A percentile compares a stretch with the other conserved stretches of the same genome.
These are phyloP conservation scores for Labeo rohita DNA, from an alignment of 2,113 vertebrate genomes.

Conservation along the genomic window DNA sequence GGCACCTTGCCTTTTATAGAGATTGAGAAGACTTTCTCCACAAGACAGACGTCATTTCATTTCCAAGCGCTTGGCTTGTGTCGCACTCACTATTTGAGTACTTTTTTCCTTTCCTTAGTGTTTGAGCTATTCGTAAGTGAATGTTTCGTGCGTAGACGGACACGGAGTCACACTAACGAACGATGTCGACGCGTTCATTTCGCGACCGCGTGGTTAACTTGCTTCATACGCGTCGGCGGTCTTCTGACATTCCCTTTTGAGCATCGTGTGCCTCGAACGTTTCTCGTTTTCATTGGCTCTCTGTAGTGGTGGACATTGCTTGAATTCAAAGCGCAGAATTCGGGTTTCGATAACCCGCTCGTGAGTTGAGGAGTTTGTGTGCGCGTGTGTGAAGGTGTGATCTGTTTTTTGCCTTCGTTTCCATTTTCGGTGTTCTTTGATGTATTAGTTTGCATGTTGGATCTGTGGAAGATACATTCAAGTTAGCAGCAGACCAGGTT, in stretches of 20 bases:
- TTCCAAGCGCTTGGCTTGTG: slow-evolving; percentile 49
- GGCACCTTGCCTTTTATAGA: slow-evolving; percentile 58
- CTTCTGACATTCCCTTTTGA: slow-evolving; percentile 45
- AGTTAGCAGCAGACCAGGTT: slow-evolving; percentile 62
- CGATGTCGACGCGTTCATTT: slow-evolving; percentile 59
- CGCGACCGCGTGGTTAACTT: slow-evolving; percentile 43
- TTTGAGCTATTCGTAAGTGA: slow-evolving; percentile 39
- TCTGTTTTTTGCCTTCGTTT: slow-evolving; percentile 36
- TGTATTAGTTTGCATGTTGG: slow-evolving; percentile 68
- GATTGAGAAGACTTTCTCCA: slow-evolving; percentile 52
- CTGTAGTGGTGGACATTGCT: slow-evolving; percentile 76
- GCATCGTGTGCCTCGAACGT: slow-evolving; percentile 57
- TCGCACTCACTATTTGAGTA: slow-evolving; percentile 44
- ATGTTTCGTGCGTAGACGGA: slow-evolving; percentile 61
- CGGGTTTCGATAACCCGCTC: slow-evolving; percentile 52
- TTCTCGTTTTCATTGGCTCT: slow-evolving; percentile 63
- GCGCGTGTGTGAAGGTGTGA: slow-evolving; percentile 50
- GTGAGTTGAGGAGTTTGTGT: slow-evolving; percentile 42
- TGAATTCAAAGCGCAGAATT: slow-evolving; percentile 74
- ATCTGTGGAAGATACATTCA: slow-evolving; percentile 73
- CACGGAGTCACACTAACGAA: slow-evolving; percentile 58
- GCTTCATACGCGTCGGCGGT: slow-evolving; percentile 55
- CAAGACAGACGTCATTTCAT: slow-evolving; percentile 55
- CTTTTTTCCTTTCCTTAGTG: slow-evolving; percentile 36
- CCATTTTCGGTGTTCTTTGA: slow-evolving; percentile 59